phyloP scores from a whole-genome alignment of 2,113 vertebrate genomes.

The Cottus gobio region DNA sequence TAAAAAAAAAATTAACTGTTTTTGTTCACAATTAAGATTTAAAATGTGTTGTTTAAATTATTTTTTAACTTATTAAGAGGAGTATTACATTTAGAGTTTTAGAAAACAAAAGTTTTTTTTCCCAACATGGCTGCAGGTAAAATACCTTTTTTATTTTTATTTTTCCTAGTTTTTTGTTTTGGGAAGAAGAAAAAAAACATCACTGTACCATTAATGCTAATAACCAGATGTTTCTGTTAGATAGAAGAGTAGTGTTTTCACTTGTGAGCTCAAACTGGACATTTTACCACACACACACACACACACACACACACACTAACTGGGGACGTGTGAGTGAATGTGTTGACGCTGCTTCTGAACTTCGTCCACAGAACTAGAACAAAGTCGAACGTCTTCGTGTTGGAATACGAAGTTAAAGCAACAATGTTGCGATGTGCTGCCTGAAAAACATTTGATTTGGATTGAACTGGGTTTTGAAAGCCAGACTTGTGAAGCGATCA shows the following conservation, averaged over 20 bases:
- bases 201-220: constrained; percentile 53
- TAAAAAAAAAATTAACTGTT: constrained; percentile 39
- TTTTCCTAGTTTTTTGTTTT: constrained; percentile 32
- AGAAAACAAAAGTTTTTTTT: constrained; percentile 40
- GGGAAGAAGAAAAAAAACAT: neutral
- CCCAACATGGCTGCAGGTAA: constrained; percentile 62
- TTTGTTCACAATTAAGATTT: constrained; percentile 59
- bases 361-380: constrained; percentile 57
- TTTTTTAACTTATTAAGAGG: constrained; percentile 81
- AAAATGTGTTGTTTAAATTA: constrained; percentile 79
- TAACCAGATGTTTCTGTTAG: constrained; percentile 57
- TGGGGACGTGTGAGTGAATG: neutral
- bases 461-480: too few relatives aligned
- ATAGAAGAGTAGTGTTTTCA: constrained; percentile 56
- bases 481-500: too few relatives aligned
- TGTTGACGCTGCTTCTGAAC: constrained; percentile 5
- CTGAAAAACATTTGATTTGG: too few relatives aligned
- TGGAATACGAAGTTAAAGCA: too few relatives aligned
- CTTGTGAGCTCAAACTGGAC: constrained; percentile 54
- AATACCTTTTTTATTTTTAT: constrained; percentile 28
- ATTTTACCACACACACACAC: constrained; percentile 30
- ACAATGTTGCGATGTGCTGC: too few relatives aligned
- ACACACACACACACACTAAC: too few relatives aligned
- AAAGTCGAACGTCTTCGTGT: constrained; percentile 3
- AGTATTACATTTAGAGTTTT: constrained; percentile 71